phyloP scores from a whole-genome alignment of 2,797 vertebrate species.

The Podarcis siculus region DNA sequence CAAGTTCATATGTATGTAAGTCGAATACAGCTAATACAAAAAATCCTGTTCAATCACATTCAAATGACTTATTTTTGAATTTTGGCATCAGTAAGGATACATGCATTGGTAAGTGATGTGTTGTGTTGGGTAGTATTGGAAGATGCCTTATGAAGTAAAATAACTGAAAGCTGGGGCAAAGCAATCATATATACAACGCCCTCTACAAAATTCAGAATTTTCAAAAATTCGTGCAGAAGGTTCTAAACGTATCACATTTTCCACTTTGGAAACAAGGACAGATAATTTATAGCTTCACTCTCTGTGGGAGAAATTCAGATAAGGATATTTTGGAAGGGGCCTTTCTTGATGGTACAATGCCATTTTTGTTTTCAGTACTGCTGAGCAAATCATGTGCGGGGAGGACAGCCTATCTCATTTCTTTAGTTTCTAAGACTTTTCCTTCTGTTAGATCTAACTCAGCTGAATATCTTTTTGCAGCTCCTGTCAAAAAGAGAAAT shows the following conservation, averaged over 20 bases:
- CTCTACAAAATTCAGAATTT: neutral
- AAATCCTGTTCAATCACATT: neutral
- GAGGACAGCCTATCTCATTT: conserved; percentile 26
- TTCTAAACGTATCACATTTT: neutral
- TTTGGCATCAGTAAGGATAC: too few relatives aligned
- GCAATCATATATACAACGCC: neutral
- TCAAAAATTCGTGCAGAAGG: neutral
- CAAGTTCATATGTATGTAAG: neutral
- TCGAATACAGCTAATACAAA: neutral
- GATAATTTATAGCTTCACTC: neutral
- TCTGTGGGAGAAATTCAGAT: neutral
- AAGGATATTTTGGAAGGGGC: conserved; percentile 5
- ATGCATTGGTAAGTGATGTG: too few relatives aligned
- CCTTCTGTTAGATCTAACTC: conserved; percentile 31
- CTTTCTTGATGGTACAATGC: neutral
- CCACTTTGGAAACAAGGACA: neutral
- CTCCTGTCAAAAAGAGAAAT: conserved; percentile 40
- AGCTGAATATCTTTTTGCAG: conserved; percentile 24
- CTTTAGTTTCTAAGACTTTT: conserved; percentile 30
- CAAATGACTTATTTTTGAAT: too few relatives aligned
- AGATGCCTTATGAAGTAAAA: too few relatives aligned
- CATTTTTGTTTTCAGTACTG: conserved; percentile 36
- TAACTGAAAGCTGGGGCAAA: neutral
- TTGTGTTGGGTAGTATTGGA: too few relatives aligned
- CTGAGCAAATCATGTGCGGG: conserved; percentile 28